Evolutionary conservation across 2,888 invertebrate genomes (phyloP), one percentile per base, ranked within the genome.

Genomic region (Ectemnius lituratus): DNA sequence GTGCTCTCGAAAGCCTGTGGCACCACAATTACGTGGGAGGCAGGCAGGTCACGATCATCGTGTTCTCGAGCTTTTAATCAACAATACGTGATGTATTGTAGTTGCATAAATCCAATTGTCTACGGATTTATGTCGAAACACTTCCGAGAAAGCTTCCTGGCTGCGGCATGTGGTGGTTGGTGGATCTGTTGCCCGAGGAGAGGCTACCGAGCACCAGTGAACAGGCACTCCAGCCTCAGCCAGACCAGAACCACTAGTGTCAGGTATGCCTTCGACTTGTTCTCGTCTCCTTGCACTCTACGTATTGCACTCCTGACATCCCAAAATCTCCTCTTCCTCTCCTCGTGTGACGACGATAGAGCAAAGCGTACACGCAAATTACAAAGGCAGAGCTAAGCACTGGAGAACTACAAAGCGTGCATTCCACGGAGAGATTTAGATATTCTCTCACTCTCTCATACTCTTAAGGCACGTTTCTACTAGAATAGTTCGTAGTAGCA

Each of bases 121-220:
- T 95, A 95, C 87, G 95, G 94, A 28, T 95, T 95, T 90, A 94
- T 95, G 94, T 95, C 95, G 57, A 93, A 93, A 85, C 94, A 93
- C 89, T 95, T 95, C 89, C 91, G 95, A 2, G 93, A 93, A 79
- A 93, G 93, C 78, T 93, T 93, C 85, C 88, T 91, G 67, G 90
- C 92, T 46, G 92, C 92, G 0, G 90, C 93, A n/a, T 92, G 93
- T 81, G 89, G 89, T 20, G 86, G 85, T 3, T 89, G 88, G 81
- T 87, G 88, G 85, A 80, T 88, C 23, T 90, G 90, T 67, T 90
- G 91, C 56, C 79, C 86, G 0, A 80, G 84, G 62, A 79, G 82
- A 46, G 85, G 85, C 1, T 87, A 90, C 64, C 79, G 84, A 8
- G 78, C 84, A 2, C 89, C 90, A 1, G 88, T 89, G 20, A 89